Conservation (phyloP, 2,113 vertebrate genomes). For the Phaetusa simplex region DNA sequence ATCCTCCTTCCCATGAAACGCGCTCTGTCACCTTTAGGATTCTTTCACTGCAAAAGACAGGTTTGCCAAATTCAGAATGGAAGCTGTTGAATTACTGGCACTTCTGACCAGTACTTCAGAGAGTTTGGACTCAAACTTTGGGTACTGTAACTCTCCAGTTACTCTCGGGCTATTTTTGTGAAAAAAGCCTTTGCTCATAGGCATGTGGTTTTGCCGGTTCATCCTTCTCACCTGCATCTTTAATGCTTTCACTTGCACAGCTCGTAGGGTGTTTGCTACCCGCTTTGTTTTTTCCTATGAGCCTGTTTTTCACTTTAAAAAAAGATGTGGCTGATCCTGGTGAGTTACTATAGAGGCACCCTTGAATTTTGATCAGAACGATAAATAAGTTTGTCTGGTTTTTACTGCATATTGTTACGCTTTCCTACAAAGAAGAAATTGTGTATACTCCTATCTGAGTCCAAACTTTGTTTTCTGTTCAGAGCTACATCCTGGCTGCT, state of each 20-base stretch:
- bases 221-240: background rate
- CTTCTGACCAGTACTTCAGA: background rate
- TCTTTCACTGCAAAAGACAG: background rate
- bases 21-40: background rate
- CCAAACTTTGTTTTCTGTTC: background rate
- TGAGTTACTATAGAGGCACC: rapidly evolving
- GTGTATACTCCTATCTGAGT: background rate
- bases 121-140: background rate
- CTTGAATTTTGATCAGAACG: background rate
- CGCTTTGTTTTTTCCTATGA: background rate
- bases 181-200: background rate
- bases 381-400: background rate
- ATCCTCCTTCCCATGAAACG: background rate
- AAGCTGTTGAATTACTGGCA: background rate
- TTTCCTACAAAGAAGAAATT: background rate
- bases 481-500: background rate
- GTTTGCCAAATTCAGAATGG: background rate
- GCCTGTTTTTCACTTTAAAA: background rate
- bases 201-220: background rate
- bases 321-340: background rate
- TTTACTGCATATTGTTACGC: background rate
- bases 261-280: background rate
- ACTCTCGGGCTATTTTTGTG: background rate
- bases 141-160: background rate
- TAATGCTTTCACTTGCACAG: background rate